Percentiles rank a stretch among this genome's conserved stretches.
phyloP scores from a whole-genome alignment of 2,888 invertebrate species.

The Biston stratarius region DNA sequence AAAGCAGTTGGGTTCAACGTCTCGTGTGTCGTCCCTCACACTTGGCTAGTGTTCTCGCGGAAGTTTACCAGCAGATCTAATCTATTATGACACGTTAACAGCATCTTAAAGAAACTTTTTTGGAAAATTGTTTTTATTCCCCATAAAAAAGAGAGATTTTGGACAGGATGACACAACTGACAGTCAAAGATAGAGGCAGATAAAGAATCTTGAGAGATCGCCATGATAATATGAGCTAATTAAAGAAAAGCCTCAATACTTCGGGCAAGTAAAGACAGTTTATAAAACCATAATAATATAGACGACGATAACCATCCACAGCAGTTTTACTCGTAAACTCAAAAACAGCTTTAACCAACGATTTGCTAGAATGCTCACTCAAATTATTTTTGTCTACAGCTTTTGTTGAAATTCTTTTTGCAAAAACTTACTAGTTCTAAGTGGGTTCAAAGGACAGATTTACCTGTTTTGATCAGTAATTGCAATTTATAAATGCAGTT shows the following conservation, averaged over 20 bases:
- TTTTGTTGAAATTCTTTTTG: not conserved
- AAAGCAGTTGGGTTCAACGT: slow-evolving; percentile 67
- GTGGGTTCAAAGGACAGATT: slow-evolving; percentile 2
- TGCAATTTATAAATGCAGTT: slow-evolving; percentile 16
- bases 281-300: not conserved
- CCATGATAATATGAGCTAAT: no score
- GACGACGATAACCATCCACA: not conserved
- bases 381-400: not conserved
- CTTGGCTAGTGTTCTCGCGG: slow-evolving; percentile 5
- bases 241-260: no score
- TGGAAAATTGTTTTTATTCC: not conserved
- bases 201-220: no score
- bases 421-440: not conserved
- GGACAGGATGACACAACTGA: no score
- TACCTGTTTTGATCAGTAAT: slow-evolving; percentile 16
- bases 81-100: slow-evolving; percentile 6
- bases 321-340: not conserved
- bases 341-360: not conserved
- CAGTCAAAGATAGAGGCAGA: no score
- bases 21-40: slow-evolving; percentile 50
- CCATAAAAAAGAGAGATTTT: not conserved
- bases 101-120: not conserved
- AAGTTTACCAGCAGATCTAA: slow-evolving; percentile 23
- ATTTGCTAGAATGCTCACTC: not conserved
- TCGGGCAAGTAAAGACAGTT: not conserved